Conservation (phyloP, 2,113 vertebrate genomes). For the Butastur rufipennis region DNA sequence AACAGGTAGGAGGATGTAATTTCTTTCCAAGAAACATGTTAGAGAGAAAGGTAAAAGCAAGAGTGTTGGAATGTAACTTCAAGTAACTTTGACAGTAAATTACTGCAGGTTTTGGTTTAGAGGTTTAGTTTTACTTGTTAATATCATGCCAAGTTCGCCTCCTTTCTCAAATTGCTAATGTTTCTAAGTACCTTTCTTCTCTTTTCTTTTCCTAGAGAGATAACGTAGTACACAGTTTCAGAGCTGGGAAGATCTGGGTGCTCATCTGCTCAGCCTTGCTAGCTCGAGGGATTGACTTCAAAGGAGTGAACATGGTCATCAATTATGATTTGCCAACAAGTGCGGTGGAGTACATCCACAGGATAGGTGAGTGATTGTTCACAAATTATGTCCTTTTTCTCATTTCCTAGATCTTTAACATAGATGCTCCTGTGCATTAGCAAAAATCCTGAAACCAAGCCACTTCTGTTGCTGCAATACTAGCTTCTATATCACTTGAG, state of each 20-base stretch:
- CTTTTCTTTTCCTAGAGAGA: constrained; percentile 79
- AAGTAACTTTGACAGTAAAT: background rate
- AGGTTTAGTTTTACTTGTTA: background rate
- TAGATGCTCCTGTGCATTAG: background rate
- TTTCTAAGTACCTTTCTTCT: background rate
- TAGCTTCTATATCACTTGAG: background rate
- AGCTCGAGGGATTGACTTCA: constrained; percentile 96
- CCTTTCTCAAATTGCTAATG: background rate
- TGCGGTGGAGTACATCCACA: constrained; percentile 94
- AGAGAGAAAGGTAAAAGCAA: background rate
- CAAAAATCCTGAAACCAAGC: background rate
- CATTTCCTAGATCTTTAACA: background rate
- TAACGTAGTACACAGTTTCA: constrained; percentile 89
- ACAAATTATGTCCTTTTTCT: background rate
- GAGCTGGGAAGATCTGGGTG: constrained; percentile 96
- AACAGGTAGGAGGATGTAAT: constrained; percentile 77
- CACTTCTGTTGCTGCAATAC: background rate
- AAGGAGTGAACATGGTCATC: constrained; percentile 93
- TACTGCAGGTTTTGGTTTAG: background rate
- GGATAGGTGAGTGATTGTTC: constrained; percentile 82
- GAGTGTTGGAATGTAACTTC: background rate
- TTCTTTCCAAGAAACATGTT: background rate
- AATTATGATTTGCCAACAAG: constrained; percentile 96
- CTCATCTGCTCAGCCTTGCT: constrained; percentile 94
- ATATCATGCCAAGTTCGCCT: background rate